These are phyloP conservation scores for Phenganax subtilis DNA, from an alignment of 92 coral and sea anemone species.

Conservation along the genomic window DNA sequence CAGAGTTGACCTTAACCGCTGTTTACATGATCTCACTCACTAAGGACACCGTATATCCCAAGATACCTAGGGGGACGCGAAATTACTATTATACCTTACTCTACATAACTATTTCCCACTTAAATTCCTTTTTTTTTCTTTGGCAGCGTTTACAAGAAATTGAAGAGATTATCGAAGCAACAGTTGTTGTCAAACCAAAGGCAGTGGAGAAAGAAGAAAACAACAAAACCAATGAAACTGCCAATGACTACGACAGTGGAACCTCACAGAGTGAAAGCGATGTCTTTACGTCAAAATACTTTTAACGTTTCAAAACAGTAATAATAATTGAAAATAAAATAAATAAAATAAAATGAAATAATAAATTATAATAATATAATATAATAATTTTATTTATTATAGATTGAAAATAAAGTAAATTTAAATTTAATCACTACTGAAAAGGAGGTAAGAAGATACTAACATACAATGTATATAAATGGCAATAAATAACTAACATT, in stretches of 20 bases:
- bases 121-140: background rate
- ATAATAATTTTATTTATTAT: no score
- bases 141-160: conserved; percentile 22
- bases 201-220: background rate
- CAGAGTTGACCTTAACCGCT: background rate
- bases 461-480: no score
- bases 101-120: background rate
- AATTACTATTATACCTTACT: no score
- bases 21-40: background rate
- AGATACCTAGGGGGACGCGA: background rate
- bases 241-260: background rate
- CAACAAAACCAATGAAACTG: background rate
- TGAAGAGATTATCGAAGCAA: background rate
- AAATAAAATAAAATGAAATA: no score
- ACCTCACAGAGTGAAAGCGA: background rate
- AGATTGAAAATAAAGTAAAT: no score
- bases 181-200: background rate
- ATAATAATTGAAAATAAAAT: background rate
- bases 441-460: no score
- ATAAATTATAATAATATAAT: no score
- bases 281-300: background rate
- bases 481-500: no score
- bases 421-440: no score
- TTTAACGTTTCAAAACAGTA: background rate
- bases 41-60: background rate